A percentile compares a stretch with the other conserved stretches of the same genome.
Conservation (phyloP, 2,797 vertebrate species). For the Alectoris magna region DNA sequence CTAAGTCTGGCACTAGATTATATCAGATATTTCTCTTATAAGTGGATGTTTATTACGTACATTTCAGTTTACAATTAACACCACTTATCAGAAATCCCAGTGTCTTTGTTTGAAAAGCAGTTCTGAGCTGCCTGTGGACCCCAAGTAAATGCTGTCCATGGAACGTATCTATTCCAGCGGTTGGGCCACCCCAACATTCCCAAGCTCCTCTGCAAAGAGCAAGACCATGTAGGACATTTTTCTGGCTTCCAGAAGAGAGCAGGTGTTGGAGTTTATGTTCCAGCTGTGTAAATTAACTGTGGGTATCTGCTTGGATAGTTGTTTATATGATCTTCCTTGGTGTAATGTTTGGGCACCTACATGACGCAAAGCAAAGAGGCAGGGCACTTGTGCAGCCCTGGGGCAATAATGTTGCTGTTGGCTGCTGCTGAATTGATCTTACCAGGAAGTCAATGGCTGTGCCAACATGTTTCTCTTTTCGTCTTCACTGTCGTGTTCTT, state of each 20-base stretch:
- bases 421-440: not conserved
- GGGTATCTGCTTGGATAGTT: not conserved
- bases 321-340: not conserved
- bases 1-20: not conserved
- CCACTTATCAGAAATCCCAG: not conserved
- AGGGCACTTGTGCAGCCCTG: not conserved
- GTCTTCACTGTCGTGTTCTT: not conserved
- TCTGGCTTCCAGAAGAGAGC: not conserved
- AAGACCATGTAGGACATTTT: not conserved
- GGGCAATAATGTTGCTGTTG: not conserved
- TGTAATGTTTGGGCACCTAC: not conserved
- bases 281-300: not conserved
- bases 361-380: not conserved
- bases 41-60: not conserved
- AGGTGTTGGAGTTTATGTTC: conserved; percentile 9
- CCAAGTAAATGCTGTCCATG: not conserved
- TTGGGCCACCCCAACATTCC: not conserved
- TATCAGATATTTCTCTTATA: not conserved
- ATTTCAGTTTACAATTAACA: not conserved
- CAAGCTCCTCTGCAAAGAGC: not conserved
- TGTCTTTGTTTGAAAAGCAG: not conserved
- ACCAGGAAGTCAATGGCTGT: not conserved
- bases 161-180: not conserved
- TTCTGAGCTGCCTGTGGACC: rapidly evolving
- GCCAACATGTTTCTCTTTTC: not conserved